Evolutionary conservation across 2,797 vertebrate genomes (phyloP), one percentile per base, ranked within the genome.

Genomic region (Acanthurus leucopareius): DNA sequence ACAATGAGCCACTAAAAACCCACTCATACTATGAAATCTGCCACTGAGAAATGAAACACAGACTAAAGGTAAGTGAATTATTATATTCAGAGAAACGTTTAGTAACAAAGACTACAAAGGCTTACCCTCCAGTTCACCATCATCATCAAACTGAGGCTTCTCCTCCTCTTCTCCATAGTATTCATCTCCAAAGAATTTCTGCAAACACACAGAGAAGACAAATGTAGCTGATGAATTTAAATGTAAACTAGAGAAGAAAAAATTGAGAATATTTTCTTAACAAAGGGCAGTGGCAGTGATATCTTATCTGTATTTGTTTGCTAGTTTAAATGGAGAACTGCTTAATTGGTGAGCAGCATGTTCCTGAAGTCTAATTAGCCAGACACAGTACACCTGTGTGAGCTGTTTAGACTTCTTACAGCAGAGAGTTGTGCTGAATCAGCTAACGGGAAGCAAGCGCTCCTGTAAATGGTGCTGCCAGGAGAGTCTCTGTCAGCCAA

Each of bases 101-200:
- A 40, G 1, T 1, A 68, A 32, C 6, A 20, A 35, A 28, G 22
- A 20, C 54, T 44, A 28, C 1, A 38, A 0, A 10, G 49, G 2
- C 83, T 85, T 88, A 97, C 97, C 97, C 19, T 96, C 96, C 1
- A 94, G 68, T 15, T 95, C 96, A 0, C 96, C 96, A 3, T 96
- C 96, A 0, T 66, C 49, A 17, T 96, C 95, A 93, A 97, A 97
- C 79, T 96, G 96, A 0, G 97, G 97, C 86, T 98, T 98, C 80
- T 96, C 95, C 3, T 91, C 94, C 20, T 97, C 97, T 0, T 65
- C 77, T 0, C 94, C 95, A 0, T 98, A 98, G 76, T 96, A 98
- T 8, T 96, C 93, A 3, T 96, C 95, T 0, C 96, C 97, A 22
- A 97, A 97, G 69, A 93, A 93, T 22, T 96, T 96, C 97, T 98